A percentile compares a stretch with the other conserved stretches of the same genome.
phyloP scores from a whole-genome alignment of 2,888 invertebrate genomes.

The Eupithecia abbreviata region DNA sequence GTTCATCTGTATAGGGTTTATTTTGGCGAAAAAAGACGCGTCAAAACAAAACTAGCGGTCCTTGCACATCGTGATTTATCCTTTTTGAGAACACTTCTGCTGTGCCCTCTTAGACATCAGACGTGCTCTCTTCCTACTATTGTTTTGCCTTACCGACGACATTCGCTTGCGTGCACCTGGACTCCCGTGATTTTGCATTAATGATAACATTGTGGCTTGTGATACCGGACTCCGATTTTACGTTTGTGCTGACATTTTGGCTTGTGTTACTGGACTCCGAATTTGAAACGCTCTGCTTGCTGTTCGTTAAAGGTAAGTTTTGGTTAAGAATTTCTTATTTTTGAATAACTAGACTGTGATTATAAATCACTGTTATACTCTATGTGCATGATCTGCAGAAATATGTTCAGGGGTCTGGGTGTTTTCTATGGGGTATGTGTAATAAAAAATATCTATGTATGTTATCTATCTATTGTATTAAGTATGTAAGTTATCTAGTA shows the following conservation, averaged over 20 bases:
- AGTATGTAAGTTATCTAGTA: too few relatives aligned
- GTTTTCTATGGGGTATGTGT: slow-evolving; percentile 12
- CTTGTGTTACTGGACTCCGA: slow-evolving; percentile 32
- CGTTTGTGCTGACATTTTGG: slow-evolving; percentile 28
- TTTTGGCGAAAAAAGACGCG: slow-evolving; percentile 19
- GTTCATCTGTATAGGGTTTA: slow-evolving; percentile 15
- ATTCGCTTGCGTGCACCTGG: slow-evolving; percentile 28
- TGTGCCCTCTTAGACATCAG: slow-evolving; percentile 19
- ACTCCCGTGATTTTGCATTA: slow-evolving; percentile 20
- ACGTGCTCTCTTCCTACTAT: slow-evolving; percentile 22
- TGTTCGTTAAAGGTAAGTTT: slow-evolving; percentile 26
- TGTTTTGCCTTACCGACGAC: slow-evolving; percentile 26
- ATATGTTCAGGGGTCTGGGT: slow-evolving; percentile 12
- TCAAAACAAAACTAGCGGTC: slow-evolving; percentile 15
- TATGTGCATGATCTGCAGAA: slow-evolving; percentile 9
- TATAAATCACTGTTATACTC: slow-evolving; percentile 11
- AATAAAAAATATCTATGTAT: slow-evolving; percentile 5
- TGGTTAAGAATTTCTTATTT: slow-evolving; percentile 18
- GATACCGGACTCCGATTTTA: slow-evolving; percentile 23
- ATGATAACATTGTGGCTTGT: slow-evolving; percentile 17
- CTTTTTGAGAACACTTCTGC: slow-evolving; percentile 19
- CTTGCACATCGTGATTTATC: slow-evolving; percentile 20
- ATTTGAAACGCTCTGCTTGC: slow-evolving; percentile 19
- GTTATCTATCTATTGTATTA: too few relatives aligned
- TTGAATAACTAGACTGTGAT: slow-evolving; percentile 13